phyloP scores from a whole-genome alignment of 35 echinoderm and acorn worm genomes.

The Holothuria glaberrima region DNA sequence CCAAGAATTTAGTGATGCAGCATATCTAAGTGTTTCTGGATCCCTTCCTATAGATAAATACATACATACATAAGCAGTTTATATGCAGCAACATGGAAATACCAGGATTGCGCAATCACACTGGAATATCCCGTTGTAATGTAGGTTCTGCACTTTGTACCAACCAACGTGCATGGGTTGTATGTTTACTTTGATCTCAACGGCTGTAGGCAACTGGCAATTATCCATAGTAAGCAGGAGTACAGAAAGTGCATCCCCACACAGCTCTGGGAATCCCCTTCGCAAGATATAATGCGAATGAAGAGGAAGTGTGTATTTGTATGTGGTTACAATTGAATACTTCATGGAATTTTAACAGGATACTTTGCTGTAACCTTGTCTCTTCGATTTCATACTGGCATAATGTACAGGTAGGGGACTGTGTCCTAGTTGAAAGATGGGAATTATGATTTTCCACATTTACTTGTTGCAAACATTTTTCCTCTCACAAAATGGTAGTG shows the following conservation, averaged over 20 bases:
- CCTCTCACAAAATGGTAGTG: no score
- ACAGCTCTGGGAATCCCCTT: slow-evolving; percentile 6
- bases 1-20: background rate
- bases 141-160: background rate
- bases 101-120: slow-evolving; percentile 15
- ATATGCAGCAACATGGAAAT: background rate
- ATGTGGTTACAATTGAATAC: background rate
- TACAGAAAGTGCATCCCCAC: background rate
- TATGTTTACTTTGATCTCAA: background rate
- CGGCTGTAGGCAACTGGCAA: no score
- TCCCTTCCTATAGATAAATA: no score
- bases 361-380: background rate
- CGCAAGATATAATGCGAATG: no score
- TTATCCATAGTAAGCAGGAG: no score
- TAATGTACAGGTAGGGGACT: no score
- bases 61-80: background rate
- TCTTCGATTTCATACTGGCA: no score
- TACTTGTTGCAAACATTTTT: no score
- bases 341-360: slow-evolving; percentile 46
- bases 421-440: no score
- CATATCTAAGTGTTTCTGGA: background rate
- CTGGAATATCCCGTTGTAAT: background rate
- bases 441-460: no score
- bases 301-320: slow-evolving; percentile 2
- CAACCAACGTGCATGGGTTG: background rate